These are phyloP conservation scores for Ranitomeya imitator DNA, from an alignment of 2,113 vertebrate genomes.

Conservation along the genomic window DNA sequence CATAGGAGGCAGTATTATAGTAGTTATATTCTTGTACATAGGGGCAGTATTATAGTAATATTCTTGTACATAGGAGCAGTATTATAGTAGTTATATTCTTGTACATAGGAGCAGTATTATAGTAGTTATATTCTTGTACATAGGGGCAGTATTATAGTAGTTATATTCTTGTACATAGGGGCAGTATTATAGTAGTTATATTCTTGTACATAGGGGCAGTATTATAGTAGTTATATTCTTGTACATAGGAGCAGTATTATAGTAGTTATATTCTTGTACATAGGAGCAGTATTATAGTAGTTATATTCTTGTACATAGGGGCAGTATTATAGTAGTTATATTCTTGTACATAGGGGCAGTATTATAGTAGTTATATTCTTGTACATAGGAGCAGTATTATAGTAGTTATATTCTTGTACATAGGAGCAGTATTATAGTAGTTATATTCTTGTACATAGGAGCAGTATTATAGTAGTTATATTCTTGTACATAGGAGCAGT, in stretches of 20 bases:
- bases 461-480: too few relatives aligned
- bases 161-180: too few relatives aligned
- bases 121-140: too few relatives aligned
- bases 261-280: too few relatives aligned
- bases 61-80: background rate
- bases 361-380: conserved; percentile 2
- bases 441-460: too few relatives aligned
- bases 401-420: background rate
- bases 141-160: too few relatives aligned
- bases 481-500: too few relatives aligned
- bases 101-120: background rate
- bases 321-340: conserved; percentile 12
- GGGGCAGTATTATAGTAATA: conserved; percentile 1
- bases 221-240: too few relatives aligned
- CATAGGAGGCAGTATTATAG: background rate
- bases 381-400: background rate
- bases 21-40: conserved; percentile 4
- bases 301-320: background rate
- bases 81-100: conserved; percentile 10
- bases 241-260: too few relatives aligned
- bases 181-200: too few relatives aligned
- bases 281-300: conserved; percentile 5
- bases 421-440: background rate
- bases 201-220: too few relatives aligned
- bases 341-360: conserved; percentile 1